phyloP scores from a whole-genome alignment of 2,113 vertebrate genomes.

The Perccottus glenii region DNA sequence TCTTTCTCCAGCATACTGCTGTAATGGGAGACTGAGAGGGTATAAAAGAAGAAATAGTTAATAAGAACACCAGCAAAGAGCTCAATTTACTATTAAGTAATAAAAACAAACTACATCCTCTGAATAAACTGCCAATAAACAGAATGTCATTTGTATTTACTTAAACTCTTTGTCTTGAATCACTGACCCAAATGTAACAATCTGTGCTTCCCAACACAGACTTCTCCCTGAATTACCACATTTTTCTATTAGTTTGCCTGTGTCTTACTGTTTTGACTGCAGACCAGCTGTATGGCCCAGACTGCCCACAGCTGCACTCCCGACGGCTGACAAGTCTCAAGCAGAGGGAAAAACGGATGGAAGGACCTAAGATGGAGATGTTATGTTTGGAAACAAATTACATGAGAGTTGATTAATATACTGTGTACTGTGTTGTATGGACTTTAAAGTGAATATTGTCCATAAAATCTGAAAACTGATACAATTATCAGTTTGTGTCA shows the following conservation, averaged over 20 bases:
- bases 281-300: slow-evolving; percentile 94
- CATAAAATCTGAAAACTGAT: background rate
- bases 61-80: background rate
- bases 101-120: too few relatives aligned
- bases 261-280: slow-evolving; percentile 91
- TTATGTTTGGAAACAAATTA: background rate
- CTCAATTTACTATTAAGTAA: background rate
- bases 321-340: slow-evolving; percentile 86
- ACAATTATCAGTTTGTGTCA: too few relatives aligned
- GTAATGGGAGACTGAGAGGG: slow-evolving; percentile 84
- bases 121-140: background rate
- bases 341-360: slow-evolving; percentile 88
- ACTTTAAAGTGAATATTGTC: slow-evolving; percentile 7
- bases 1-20: slow-evolving; percentile 90
- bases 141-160: background rate
- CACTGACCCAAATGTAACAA: background rate
- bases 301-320: slow-evolving; percentile 96
- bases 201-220: background rate
- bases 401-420: background rate
- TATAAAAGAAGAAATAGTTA: slow-evolving; percentile 1
- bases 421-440: background rate
- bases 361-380: slow-evolving; percentile 81
- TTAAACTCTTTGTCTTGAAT: background rate
- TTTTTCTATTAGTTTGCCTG: slow-evolving; percentile 11
- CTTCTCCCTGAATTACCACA: background rate